A percentile compares a stretch with the other conserved stretches of the same genome.
Evolutionary conservation across 2,888 invertebrate species (phyloP).

Genomic region (Rhogogaster chlorosoma): DNA sequence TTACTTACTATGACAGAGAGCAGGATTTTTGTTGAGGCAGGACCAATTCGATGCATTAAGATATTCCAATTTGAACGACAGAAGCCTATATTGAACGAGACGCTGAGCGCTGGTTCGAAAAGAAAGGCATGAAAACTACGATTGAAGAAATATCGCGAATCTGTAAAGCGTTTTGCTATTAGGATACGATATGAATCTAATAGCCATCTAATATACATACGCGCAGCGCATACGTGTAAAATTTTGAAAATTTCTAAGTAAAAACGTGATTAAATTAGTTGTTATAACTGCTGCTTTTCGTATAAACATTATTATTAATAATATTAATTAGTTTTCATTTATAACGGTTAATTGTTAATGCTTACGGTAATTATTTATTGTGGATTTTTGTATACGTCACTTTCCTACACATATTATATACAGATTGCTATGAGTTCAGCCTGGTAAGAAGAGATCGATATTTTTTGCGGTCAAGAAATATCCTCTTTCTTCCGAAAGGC

Average conservation of each 20-base stretch:
- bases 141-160: background rate
- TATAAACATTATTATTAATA: background rate
- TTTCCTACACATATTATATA: background rate
- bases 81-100: background rate
- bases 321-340: slow-evolving; percentile 5
- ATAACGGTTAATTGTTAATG: slow-evolving; percentile 11
- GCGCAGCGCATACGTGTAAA: background rate
- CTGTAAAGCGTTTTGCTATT: background rate
- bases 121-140: background rate
- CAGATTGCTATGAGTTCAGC: background rate
- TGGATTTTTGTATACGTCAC: slow-evolving; percentile 30
- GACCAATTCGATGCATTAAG: slow-evolving; percentile 19
- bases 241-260: background rate
- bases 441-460: slow-evolving; percentile 13
- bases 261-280: background rate
- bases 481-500: slow-evolving; percentile 22
- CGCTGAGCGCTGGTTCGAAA: background rate
- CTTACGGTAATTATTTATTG: slow-evolving; percentile 33
- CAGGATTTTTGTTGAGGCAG: background rate
- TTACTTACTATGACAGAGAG: background rate
- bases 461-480: slow-evolving; percentile 48
- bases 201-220: background rate
- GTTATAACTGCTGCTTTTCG: slow-evolving; percentile 22
- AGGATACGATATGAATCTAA: slow-evolving; percentile 4
- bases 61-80: slow-evolving; percentile 20